phyloP scores from a whole-genome alignment of 37 sponge, comb jelly and placozoan species.

The Chondrosia reniformis region DNA sequence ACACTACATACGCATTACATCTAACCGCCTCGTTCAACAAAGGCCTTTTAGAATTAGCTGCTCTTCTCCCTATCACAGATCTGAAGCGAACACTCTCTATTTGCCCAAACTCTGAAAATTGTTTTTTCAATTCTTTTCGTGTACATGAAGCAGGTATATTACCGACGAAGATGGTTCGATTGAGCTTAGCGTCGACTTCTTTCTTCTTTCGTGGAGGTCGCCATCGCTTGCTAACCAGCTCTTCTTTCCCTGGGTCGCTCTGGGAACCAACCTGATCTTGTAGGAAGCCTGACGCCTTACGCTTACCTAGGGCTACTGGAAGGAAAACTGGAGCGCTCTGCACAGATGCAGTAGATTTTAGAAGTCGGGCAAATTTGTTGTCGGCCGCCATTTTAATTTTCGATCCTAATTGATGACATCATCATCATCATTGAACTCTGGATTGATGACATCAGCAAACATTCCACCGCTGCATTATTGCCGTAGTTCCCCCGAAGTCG shows the following conservation, averaged over 20 bases:
- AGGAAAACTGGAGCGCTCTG: no score
- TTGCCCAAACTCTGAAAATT: constrained; percentile 49
- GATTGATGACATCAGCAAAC: no score
- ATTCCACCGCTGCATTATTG: no score
- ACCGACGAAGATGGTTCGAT: constrained; percentile 74
- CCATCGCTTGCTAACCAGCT: not conserved
- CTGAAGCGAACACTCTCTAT: constrained; percentile 66
- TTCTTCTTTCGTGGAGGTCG: not conserved
- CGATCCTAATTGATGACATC: no score
- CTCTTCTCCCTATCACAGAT: constrained; percentile 37
- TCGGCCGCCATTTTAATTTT: no score
- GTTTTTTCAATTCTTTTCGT: constrained; percentile 39
- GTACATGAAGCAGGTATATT: constrained; percentile 49
- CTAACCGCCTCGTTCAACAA: constrained; percentile 30
- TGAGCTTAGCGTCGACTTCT: constrained; percentile 27
- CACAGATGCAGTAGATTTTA: no score
- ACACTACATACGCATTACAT: constrained; percentile 70
- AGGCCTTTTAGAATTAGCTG: not conserved
- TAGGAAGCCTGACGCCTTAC: no score
- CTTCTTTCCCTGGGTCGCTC: not conserved
- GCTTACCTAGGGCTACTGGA: no score
- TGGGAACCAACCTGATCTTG: no score
- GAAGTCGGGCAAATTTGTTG: no score
- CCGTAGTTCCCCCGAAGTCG: no score
- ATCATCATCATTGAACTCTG: no score